Base-by-base conservation (phyloP, 2,797 vertebrate genomes). In the Bradypodion pumilum region DNA sequence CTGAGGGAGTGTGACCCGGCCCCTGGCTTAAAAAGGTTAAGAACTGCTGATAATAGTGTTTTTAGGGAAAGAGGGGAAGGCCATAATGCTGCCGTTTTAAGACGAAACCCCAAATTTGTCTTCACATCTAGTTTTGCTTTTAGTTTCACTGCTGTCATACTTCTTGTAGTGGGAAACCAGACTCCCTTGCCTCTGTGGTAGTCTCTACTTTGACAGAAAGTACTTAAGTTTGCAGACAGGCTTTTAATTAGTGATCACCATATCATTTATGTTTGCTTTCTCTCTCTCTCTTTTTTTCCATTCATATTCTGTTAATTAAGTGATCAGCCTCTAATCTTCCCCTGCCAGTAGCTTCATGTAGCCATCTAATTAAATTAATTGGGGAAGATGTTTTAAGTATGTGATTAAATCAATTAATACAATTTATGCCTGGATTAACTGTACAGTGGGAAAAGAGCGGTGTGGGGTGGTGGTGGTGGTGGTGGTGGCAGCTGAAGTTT, bases 261-360 rank as follows among this genome's bases (percentile, higher is more conserved):
- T 97, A 98, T 98, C 96, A 97, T 98, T 98, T 98, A 97, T 97
- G 96, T 97, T 97, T 97, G 96, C 96, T 97, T 97, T 96, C 94
- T 91, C 87, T 94, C 88, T 94, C 88, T 93, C 87, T 92, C 94
- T 98, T 97, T 97, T 95, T 96, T 96, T 96, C 96, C 97, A 98
- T 98, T 98, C 97, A 97, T 97, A 98, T 97, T 97, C 97, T 97
- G 97, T 98, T 99, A 99, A 99, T 99, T 99, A 99, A 98, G 97
- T 96, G 95, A 96, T 96, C 96, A 96, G 95, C 96, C 96, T 97
- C 97, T 98, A 98, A 99, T 99, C 98, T 98, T 98, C 97, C 97
- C 96, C 97, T 98, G 97, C 98, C 98, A 98, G 97, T 96, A 97
- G 97, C 97, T 97, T 98, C 97, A 96, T 99, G 98, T 98, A 99